Conservation (phyloP, 2,888 invertebrate species). For the Agonopterix heracliana region DNA sequence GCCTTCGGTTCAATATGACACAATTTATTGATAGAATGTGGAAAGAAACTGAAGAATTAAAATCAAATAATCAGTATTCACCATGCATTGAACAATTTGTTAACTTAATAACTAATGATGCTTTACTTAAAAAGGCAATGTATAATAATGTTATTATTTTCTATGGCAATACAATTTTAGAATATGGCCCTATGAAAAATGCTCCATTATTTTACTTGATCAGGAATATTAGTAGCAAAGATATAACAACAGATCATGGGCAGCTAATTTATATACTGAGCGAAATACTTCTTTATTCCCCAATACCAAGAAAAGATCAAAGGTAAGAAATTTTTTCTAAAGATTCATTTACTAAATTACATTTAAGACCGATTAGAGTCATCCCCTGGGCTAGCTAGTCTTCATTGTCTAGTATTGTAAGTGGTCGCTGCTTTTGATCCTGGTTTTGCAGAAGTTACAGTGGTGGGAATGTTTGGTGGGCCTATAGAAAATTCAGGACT, state of each 20-base stretch:
- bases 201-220: conserved; percentile 48
- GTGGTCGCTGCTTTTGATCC: no score
- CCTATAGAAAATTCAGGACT: no score
- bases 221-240: conserved; percentile 28
- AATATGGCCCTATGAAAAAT: conserved; percentile 47
- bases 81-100: conserved; percentile 58
- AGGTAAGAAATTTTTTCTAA: conserved; percentile 41
- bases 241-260: conserved; percentile 26
- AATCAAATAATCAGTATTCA: conserved; percentile 58
- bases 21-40: conserved; percentile 51
- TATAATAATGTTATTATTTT: conserved; percentile 45
- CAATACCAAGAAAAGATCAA: conserved; percentile 70
- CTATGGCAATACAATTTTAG: conserved; percentile 54
- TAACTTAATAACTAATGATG: conserved; percentile 44
- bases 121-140: conserved; percentile 30
- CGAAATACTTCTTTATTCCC: conserved; percentile 65
- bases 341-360: no score
- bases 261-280: conserved; percentile 54
- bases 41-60: conserved; percentile 65
- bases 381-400: no score
- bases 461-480: no score
- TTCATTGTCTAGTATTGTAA: no score
- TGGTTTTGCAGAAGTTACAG: no score
- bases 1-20: conserved; percentile 33
- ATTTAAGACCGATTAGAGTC: no score